These are phyloP conservation scores for Trichomalopsis sarcophagae DNA, from an alignment of 1,140 invertebrate genomes.

Conservation along the genomic window DNA sequence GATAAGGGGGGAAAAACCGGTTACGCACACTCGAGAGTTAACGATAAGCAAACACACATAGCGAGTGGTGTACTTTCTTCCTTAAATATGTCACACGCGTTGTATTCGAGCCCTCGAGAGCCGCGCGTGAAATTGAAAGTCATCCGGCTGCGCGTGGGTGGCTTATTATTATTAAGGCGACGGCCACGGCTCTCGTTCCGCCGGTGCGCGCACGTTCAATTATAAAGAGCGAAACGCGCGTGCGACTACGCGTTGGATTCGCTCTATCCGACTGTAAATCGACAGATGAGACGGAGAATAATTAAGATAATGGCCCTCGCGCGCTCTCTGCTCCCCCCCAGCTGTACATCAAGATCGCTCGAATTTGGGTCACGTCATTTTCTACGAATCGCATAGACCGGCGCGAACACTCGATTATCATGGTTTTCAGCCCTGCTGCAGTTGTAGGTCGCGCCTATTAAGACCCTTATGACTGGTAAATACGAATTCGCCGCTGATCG, in stretches of 20 bases:
- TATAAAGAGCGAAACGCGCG: conserved; percentile 41
- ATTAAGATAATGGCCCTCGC: conserved; percentile 48
- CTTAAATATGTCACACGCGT: not conserved
- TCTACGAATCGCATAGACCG: conserved; percentile 23
- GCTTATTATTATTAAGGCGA: not conserved
- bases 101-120: not conserved
- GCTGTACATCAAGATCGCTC: conserved; percentile 19
- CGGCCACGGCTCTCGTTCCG: too few relatives aligned
- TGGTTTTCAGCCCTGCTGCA: conserved; percentile 8
- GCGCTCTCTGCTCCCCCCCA: not conserved
- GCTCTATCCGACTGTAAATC: conserved; percentile 32
- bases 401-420: not conserved
- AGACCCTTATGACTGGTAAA: not conserved
- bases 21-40: not conserved
- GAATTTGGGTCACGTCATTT: conserved; percentile 46
- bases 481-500: not conserved
- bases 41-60: not conserved
- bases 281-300: conserved; percentile 44
- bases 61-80: not conserved
- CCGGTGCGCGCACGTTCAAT: not conserved
- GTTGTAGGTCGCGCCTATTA: conserved; percentile 27
- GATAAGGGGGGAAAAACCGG: not conserved
- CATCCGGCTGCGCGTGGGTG: not conserved
- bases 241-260: conserved; percentile 18
- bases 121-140: conserved; percentile 39